Percentiles rank a stretch among this genome's conserved stretches.
These are phyloP conservation scores for Subacronicta megacephala DNA, from an alignment of 2,888 invertebrate species.

Conservation along the genomic window DNA sequence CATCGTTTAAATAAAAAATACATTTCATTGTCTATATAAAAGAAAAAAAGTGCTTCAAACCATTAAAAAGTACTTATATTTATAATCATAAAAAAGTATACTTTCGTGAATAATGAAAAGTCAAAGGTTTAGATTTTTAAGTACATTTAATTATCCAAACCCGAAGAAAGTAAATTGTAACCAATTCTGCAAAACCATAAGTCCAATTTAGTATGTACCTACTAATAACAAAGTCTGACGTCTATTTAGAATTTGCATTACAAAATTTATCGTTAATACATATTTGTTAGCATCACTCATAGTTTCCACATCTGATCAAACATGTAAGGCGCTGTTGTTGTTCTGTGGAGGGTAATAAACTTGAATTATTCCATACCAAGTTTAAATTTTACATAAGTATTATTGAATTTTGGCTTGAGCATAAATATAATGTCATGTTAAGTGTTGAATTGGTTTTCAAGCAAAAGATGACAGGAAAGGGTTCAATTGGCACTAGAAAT, in stretches of 20 bases:
- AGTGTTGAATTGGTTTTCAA: slow-evolving; percentile 3
- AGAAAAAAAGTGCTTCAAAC: no score
- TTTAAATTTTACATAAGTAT: background rate
- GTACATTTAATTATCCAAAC: no score
- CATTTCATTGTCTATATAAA: no score
- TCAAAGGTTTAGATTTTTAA: no score
- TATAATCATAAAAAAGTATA: no score
- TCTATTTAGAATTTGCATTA: slow-evolving; percentile 17
- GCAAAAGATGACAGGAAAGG: slow-evolving; percentile 21
- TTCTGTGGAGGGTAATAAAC: slow-evolving; percentile 30
- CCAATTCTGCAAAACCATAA: no score
- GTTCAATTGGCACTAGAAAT: slow-evolving; percentile 46
- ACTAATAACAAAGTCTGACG: slow-evolving; percentile 1
- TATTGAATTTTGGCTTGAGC: background rate
- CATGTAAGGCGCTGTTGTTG: slow-evolving; percentile 11
- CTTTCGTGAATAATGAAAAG: no score
- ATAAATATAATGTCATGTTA: no score
- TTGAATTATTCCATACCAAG: slow-evolving; percentile 7
- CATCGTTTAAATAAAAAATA: no score
- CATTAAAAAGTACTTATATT: no score
- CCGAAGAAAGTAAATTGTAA: no score
- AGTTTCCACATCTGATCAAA: slow-evolving; percentile 36
- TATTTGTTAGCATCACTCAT: slow-evolving; percentile 13
- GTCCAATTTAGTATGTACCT: no score
- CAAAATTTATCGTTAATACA: slow-evolving; percentile 9